phyloP scores from a whole-genome alignment of 2,113 vertebrate genomes.

The Atherinomorus stipes region DNA sequence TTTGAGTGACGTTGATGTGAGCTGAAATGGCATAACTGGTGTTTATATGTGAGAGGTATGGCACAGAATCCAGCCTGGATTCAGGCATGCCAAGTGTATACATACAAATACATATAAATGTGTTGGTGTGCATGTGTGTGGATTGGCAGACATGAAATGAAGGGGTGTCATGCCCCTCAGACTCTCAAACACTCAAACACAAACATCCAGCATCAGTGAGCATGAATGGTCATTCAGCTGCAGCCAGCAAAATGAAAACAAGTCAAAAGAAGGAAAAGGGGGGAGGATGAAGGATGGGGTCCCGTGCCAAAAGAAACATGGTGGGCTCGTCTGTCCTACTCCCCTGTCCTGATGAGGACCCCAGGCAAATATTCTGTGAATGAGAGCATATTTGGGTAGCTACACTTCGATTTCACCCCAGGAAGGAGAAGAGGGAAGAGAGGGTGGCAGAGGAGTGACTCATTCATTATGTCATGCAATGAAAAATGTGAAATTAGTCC shows the following conservation, averaged over 20 bases:
- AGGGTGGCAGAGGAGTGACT: conserved; percentile 55
- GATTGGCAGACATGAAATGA: conserved; percentile 69
- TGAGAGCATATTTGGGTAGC: conserved; percentile 68
- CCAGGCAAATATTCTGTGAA: conserved; percentile 76
- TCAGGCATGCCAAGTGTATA: not conserved
- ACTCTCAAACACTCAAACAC: conserved; percentile 59
- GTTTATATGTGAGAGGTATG: conserved; percentile 54
- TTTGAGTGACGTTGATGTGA: conserved; percentile 56
- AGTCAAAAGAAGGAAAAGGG: conserved; percentile 67
- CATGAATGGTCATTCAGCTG: conserved; percentile 79
- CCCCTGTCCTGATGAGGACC: conserved; percentile 76
- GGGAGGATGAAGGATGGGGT: conserved; percentile 64
- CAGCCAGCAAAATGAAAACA: conserved; percentile 80
- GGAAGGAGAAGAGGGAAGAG: conserved; percentile 27
- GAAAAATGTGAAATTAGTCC: conserved; percentile 56
- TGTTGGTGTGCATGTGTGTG: conserved; percentile 27
- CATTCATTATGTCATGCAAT: conserved; percentile 69
- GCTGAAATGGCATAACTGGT: conserved; percentile 55
- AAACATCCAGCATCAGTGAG: conserved; percentile 71
- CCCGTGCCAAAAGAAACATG: conserved; percentile 77
- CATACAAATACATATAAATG: not conserved
- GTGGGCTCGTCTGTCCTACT: conserved; percentile 72
- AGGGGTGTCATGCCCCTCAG: conserved; percentile 70
- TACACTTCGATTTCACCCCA: conserved; percentile 48
- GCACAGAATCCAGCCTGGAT: conserved; percentile 44